These are phyloP conservation scores for Mustela erminea DNA, from an alignment of 2,797 vertebrate genomes.

Conservation along the genomic window DNA sequence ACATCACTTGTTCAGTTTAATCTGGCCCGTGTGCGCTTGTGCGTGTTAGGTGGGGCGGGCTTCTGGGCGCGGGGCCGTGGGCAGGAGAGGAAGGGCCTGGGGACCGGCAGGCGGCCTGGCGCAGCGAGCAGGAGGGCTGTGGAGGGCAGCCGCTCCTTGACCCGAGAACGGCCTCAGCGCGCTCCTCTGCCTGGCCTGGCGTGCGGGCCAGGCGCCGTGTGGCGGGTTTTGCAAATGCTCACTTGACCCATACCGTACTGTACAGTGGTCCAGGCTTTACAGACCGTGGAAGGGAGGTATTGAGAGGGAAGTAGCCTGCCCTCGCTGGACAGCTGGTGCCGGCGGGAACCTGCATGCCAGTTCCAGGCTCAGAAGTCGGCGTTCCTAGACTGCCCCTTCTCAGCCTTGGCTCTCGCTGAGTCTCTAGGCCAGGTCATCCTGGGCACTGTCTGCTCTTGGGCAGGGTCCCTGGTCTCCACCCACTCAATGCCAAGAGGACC, in stretches of 20 bases:
- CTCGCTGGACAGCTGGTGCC: not conserved
- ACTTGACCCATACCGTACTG: not conserved
- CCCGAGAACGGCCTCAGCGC: not conserved
- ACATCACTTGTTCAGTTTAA: not conserved
- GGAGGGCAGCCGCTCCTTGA: not conserved
- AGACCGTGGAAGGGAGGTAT: not conserved
- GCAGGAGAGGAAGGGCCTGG: not conserved
- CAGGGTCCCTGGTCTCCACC: too few relatives aligned
- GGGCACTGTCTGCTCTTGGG: not conserved
- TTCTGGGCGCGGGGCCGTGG: too few relatives aligned
- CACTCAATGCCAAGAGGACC: not conserved
- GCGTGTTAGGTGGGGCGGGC: not conserved
- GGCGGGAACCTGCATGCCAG: not conserved
- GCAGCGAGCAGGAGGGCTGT: not conserved
- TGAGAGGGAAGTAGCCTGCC: not conserved
- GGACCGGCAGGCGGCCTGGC: not conserved
- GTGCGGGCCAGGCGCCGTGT: not conserved
- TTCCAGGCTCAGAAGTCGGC: not conserved
- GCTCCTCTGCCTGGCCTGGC: not conserved
- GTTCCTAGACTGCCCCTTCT: not conserved
- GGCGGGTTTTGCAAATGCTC: not conserved
- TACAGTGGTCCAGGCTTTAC: accelerated
- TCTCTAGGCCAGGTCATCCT: not conserved
- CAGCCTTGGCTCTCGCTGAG: not conserved
- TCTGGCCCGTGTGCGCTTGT: not conserved